phyloP scores from a whole-genome alignment of 2,888 invertebrate genomes.

The Trimorus sp. region DNA sequence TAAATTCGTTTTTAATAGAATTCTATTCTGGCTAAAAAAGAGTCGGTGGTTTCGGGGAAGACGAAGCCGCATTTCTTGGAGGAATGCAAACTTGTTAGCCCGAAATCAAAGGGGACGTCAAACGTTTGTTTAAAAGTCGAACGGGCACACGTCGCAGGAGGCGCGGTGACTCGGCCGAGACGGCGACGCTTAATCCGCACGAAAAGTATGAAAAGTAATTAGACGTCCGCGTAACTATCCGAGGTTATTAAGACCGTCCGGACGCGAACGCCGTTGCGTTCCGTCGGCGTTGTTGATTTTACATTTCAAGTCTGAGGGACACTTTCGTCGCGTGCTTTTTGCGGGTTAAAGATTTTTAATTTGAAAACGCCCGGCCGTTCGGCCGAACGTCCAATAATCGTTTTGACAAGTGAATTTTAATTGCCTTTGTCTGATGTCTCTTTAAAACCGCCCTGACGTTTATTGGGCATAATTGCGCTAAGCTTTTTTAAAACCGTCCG shows the following conservation, averaged over 20 bases:
- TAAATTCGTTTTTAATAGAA: too few relatives aligned
- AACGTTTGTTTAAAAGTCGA: conserved; percentile 75
- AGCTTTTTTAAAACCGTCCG: conserved; percentile 16
- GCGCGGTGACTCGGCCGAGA: conserved; percentile 55
- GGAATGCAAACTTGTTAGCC: conserved; percentile 79
- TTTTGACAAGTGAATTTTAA: conserved; percentile 37
- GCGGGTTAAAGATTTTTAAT: conserved; percentile 28
- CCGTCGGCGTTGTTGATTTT: conserved; percentile 45
- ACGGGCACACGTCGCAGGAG: conserved; percentile 70
- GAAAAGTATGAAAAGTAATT: conserved; percentile 80
- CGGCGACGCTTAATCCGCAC: conserved; percentile 73
- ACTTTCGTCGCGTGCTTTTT: conserved; percentile 43
- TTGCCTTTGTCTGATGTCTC: conserved; percentile 28
- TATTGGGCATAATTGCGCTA: conserved; percentile 31
- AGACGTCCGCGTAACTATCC: conserved; percentile 71
- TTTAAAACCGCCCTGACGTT: conserved; percentile 36
- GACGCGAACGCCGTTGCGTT: conserved; percentile 40
- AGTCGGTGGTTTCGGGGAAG: conserved; percentile 51
- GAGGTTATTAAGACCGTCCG: conserved; percentile 59
- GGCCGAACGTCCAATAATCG: conserved; percentile 30
- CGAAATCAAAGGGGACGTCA: conserved; percentile 77
- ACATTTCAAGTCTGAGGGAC: conserved; percentile 38
- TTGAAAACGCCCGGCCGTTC: conserved; percentile 9
- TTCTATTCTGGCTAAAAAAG: too few relatives aligned
- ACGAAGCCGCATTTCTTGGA: conserved; percentile 76